Evolutionary conservation across 2,113 vertebrate species (phyloP).

Genomic region (Chelonoidis abingdonii): DNA sequence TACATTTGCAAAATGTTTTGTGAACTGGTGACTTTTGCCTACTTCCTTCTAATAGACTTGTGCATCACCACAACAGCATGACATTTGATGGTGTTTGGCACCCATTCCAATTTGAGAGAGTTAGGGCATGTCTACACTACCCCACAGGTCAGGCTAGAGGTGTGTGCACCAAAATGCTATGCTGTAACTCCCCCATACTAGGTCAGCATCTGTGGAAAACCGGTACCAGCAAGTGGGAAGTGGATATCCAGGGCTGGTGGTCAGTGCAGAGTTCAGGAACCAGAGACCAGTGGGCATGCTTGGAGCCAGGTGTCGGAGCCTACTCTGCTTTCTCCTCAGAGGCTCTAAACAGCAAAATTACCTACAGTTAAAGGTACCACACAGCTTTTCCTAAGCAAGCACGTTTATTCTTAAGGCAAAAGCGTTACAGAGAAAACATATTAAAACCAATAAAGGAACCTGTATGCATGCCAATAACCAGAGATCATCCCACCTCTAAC

Average conservation of each 20-base stretch:
- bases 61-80: too few relatives aligned
- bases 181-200: background rate
- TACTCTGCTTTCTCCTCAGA: background rate
- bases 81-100: background rate
- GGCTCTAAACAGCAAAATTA: background rate
- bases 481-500: background rate
- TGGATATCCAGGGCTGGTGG: background rate
- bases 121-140: background rate
- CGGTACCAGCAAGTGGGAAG: background rate
- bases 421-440: background rate
- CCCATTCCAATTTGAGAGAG: background rate
- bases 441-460: background rate
- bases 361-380: background rate
- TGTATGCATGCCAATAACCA: background rate
- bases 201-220: background rate
- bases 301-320: background rate
- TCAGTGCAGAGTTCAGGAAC: background rate
- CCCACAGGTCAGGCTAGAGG: background rate
- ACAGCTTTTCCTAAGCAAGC: background rate
- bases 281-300: background rate
- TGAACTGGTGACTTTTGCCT: too few relatives aligned
- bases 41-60: background rate
- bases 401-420: background rate
- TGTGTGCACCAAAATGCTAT: background rate
- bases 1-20: background rate